A percentile compares a stretch with the other conserved stretches of the same genome.
phyloP scores from a whole-genome alignment of 2,888 invertebrate genomes.

The Rhamnusium bicolor region DNA sequence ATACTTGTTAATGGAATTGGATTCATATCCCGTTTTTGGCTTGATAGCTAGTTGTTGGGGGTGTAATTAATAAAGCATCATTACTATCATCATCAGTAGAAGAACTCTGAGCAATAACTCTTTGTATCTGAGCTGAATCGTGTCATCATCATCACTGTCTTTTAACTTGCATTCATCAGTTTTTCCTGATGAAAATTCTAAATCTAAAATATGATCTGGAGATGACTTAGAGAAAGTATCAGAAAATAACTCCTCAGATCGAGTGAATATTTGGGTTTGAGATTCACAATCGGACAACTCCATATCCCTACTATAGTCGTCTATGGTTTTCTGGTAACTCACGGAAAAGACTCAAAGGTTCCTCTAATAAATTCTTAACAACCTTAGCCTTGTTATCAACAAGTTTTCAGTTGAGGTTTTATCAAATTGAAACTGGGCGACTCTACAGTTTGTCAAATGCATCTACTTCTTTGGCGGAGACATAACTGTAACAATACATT shows the following conservation, averaged over 20 bases:
- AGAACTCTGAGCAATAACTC: constrained; percentile 69
- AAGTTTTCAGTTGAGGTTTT: constrained; percentile 56
- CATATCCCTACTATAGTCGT: constrained; percentile 76
- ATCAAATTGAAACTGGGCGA: constrained; percentile 73
- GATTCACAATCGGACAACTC: constrained; percentile 78
- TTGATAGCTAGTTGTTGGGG: constrained; percentile 64
- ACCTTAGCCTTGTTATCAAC: constrained; percentile 36
- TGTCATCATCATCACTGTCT: constrained; percentile 74
- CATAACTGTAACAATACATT: constrained; percentile 30
- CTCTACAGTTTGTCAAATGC: constrained; percentile 72
- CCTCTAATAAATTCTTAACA: constrained; percentile 64
- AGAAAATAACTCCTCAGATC: constrained; percentile 73
- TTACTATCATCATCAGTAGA: constrained; percentile 67
- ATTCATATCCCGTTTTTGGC: constrained; percentile 52
- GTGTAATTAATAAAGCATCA: constrained; percentile 65
- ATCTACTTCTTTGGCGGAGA: constrained; percentile 66
- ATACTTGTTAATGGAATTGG: constrained; percentile 44
- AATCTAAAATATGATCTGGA: constrained; percentile 72
- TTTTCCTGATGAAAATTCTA: constrained; percentile 61
- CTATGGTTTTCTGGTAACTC: constrained; percentile 65
- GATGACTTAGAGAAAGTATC: constrained; percentile 72
- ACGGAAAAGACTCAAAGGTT: constrained; percentile 69
- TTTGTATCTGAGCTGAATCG: constrained; percentile 71
- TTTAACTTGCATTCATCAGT: constrained; percentile 60
- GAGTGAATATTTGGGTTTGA: constrained; percentile 55